phyloP scores from a whole-genome alignment of 2,113 vertebrate genomes.

The Pseudorasbora parva region DNA sequence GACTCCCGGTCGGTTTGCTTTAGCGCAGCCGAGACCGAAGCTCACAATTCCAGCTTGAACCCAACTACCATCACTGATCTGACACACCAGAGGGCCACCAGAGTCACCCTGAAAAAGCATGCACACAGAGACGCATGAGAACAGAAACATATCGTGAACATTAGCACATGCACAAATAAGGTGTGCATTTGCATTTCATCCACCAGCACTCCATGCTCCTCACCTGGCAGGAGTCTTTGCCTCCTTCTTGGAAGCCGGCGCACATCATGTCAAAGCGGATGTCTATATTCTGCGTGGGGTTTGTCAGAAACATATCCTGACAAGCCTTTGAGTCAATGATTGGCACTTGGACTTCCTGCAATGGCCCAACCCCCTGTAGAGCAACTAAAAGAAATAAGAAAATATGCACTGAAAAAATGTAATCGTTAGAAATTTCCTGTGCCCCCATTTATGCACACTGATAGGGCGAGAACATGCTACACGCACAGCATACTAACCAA shows the following conservation, averaged over 20 bases:
- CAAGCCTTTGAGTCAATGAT: slow-evolving; percentile 73
- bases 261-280: slow-evolving; percentile 78
- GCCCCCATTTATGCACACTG: not conserved
- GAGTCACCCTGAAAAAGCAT: slow-evolving; percentile 74
- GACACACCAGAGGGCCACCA: slow-evolving; percentile 78
- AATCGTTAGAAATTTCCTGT: not conserved
- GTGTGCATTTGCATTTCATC: not conserved
- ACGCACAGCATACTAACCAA: too few species aligned
- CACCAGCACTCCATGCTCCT: slow-evolving; percentile 15
- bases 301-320: slow-evolving; percentile 69
- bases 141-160: not conserved
- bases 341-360: slow-evolving; percentile 77
- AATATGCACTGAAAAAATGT: not conserved
- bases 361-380: slow-evolving; percentile 61
- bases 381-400: slow-evolving; percentile 62
- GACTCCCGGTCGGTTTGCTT: slow-evolving; percentile 70
- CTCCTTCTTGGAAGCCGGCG: slow-evolving; percentile 72
- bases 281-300: slow-evolving; percentile 57
- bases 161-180: not conserved
- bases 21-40: slow-evolving; percentile 75
- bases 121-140: not conserved
- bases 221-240: slow-evolving; percentile 82
- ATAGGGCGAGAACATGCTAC: not conserved
- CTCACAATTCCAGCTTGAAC: slow-evolving; percentile 82
- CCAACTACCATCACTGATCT: slow-evolving; percentile 71